Evolutionary conservation across 2,888 invertebrate species (phyloP).

Genomic region (Drosophila differens): DNA sequence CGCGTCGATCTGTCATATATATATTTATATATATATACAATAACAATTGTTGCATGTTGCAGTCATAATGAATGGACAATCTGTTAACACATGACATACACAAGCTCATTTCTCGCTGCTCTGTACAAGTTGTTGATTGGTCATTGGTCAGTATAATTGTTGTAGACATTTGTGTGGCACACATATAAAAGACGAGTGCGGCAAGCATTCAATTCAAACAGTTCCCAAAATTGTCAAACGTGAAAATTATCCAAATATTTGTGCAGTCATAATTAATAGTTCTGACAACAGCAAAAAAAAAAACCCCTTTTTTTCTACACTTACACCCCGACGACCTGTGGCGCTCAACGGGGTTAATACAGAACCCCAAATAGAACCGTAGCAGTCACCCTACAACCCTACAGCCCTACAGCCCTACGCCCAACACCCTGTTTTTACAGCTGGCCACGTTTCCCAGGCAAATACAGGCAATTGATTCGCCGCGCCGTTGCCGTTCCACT

Average conservation of each 20-base stretch:
- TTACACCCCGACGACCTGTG: conserved; percentile 51
- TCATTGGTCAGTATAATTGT: conserved; percentile 13
- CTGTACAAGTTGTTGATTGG: conserved; percentile 20
- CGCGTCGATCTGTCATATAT: conserved; percentile 32
- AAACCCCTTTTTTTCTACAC: conserved; percentile 20
- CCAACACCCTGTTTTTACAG: conserved; percentile 61
- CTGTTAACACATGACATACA: conserved; percentile 56
- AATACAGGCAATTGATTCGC: conserved; percentile 5
- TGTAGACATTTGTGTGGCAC: neutral
- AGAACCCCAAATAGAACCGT: conserved; percentile 3
- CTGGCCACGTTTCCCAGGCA: conserved; percentile 61
- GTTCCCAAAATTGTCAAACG: conserved; percentile 9
- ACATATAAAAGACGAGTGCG: conserved; percentile 23
- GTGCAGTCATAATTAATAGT: conserved; percentile 37
- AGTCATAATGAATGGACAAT: conserved; percentile 52
- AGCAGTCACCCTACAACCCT: neutral
- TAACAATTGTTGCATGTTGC: conserved; percentile 25
- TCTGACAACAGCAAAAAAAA: neutral
- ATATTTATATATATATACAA: neutral
- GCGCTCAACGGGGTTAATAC: conserved; percentile 55
- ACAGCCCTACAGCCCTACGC: neutral
- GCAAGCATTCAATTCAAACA: conserved; percentile 13
- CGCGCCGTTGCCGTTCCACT: conserved; percentile 39
- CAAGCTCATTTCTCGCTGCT: neutral
- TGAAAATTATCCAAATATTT: conserved; percentile 43